Evolutionary conservation across 2,113 vertebrate species (phyloP).

Genomic region (Rhynchomys soricoides): DNA sequence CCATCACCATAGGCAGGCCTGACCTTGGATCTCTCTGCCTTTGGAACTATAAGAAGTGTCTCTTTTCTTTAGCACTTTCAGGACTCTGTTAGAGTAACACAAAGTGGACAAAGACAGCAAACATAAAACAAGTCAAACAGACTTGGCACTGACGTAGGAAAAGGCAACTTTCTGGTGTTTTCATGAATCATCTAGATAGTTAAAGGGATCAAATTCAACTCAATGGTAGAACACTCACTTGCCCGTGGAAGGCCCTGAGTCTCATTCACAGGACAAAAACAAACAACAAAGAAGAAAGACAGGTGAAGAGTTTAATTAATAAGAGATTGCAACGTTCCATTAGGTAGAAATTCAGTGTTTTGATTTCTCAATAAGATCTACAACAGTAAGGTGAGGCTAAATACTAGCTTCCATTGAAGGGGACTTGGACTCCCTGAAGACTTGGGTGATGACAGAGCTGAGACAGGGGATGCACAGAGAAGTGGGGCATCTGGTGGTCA

Average conservation of each 20-base stretch:
- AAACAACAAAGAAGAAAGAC: neutral
- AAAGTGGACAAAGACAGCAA: neutral
- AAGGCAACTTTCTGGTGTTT: neutral
- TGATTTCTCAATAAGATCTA: neutral
- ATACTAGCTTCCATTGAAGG: neutral
- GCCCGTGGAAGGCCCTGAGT: neutral
- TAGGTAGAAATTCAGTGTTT: neutral
- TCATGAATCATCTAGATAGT: neutral
- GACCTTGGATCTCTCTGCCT: neutral
- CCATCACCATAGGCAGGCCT: neutral
- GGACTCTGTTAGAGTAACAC: neutral
- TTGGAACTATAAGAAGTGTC: neutral
- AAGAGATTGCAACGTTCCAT: neutral
- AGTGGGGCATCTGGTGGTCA: neutral
- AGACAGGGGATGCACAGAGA: neutral
- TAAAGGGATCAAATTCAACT: neutral
- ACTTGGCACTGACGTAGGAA: neutral
- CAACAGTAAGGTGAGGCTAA: neutral
- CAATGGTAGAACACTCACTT: neutral
- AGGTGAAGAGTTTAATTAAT: neutral
- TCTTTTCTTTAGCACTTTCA: neutral
- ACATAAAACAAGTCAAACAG: neutral
- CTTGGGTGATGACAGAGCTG: neutral
- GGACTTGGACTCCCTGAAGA: slow-evolving; percentile 5
- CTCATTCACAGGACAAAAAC: neutral